phyloP scores from a whole-genome alignment of 1,140 invertebrate genomes.

The Parapsyche elsis region DNA sequence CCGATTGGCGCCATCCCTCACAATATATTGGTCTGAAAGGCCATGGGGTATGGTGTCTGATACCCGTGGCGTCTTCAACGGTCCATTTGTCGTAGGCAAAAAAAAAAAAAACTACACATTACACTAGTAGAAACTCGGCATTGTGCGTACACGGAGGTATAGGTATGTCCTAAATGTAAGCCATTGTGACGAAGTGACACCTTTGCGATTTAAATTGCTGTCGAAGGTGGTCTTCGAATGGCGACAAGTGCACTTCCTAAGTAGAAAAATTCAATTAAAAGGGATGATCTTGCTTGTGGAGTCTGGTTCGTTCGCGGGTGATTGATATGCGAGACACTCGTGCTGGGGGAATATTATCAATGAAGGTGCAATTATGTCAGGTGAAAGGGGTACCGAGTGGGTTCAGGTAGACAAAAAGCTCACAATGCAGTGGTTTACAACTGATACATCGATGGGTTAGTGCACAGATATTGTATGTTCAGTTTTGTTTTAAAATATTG shows the following conservation, averaged over 20 bases:
- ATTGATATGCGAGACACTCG: too few species aligned
- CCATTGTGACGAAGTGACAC: background rate
- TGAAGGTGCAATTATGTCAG: background rate
- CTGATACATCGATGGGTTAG: too few species aligned
- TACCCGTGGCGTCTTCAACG: constrained; percentile 29
- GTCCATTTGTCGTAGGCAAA: constrained; percentile 18
- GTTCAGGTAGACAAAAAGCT: background rate
- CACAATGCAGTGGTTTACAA: too few species aligned
- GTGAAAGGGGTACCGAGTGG: background rate
- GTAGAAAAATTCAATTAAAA: too few species aligned
- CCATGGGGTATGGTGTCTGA: constrained; percentile 46
- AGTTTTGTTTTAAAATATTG: too few species aligned
- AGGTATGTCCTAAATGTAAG: background rate
- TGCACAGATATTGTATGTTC: too few species aligned
- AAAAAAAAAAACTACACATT: background rate
- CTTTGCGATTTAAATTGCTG: background rate
- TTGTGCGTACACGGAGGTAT: background rate
- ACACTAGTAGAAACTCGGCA: background rate
- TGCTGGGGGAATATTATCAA: background rate
- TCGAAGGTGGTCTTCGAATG: too few species aligned
- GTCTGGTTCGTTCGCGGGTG: too few species aligned
- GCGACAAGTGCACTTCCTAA: too few species aligned
- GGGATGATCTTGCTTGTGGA: too few species aligned
- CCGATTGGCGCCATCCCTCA: constrained; percentile 54
- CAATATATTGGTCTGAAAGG: constrained; percentile 53